Percentiles rank a stretch among this genome's conserved stretches.
Evolutionary conservation across 2,113 vertebrate genomes (phyloP).

Genomic region (Etheostoma spectabile): DNA sequence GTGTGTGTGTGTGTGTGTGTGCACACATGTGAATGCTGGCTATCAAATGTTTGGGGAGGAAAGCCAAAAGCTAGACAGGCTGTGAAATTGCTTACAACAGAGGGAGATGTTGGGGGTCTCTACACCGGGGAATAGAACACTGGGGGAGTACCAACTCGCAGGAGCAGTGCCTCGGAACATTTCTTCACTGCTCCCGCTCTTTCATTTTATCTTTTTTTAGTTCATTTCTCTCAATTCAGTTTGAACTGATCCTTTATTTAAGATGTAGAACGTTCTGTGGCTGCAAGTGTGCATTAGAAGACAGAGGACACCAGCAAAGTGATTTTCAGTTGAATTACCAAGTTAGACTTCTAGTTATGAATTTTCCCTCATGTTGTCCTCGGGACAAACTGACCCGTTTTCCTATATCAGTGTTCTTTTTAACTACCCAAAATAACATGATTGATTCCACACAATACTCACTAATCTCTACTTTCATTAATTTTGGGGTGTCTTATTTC

Average conservation of each 20-base stretch:
- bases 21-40: constrained; percentile 33
- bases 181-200: constrained; percentile 8
- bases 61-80: constrained; percentile 73
- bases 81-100: constrained; percentile 81
- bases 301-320: neutral
- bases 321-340: neutral
- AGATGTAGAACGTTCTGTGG: neutral
- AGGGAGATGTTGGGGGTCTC: constrained; percentile 68
- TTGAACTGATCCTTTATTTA: neutral
- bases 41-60: constrained; percentile 71
- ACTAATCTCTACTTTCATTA: too few relatives aligned
- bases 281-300: neutral
- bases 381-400: too few relatives aligned
- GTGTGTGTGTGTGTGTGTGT: constrained; percentile 11
- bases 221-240: neutral
- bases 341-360: too few relatives aligned
- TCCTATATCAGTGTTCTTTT: too few relatives aligned
- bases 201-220: neutral
- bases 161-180: constrained; percentile 26
- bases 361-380: too few relatives aligned
- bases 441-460: too few relatives aligned
- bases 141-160: constrained; percentile 56
- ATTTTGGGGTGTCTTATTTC: too few relatives aligned
- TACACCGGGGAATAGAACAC: constrained; percentile 41
- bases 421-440: too few relatives aligned